Evolutionary conservation across 2,888 invertebrate species (phyloP).

Genomic region (Theretra japonica): DNA sequence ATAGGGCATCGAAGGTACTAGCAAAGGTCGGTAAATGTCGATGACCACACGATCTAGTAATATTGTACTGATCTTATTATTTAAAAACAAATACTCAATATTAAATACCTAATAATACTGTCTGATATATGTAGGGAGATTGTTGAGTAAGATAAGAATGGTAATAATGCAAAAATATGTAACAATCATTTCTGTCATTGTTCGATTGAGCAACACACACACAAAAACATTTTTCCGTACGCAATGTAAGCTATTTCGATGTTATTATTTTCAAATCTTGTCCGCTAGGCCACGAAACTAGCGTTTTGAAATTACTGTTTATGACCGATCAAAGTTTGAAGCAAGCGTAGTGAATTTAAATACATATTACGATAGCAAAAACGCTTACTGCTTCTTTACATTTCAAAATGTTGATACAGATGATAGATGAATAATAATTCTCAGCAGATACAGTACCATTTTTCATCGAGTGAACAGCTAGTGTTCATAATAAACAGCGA

Average conservation of each 20-base stretch:
- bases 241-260: slow-evolving; percentile 4
- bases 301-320: slow-evolving; percentile 7
- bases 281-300: neutral
- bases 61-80: neutral
- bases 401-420: too few relatives aligned
- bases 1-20: neutral
- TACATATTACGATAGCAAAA: too few relatives aligned
- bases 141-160: too few relatives aligned
- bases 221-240: neutral
- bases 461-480: too few relatives aligned
- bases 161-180: neutral
- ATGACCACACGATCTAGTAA: neutral
- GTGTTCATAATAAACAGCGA: too few relatives aligned
- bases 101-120: neutral
- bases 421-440: too few relatives aligned
- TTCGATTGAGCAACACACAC: slow-evolving; percentile 6
- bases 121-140: neutral
- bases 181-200: slow-evolving; percentile 14
- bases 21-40: neutral
- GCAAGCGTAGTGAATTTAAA: neutral
- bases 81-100: neutral
- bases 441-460: too few relatives aligned
- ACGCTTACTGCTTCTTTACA: too few relatives aligned
- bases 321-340: neutral
- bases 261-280: slow-evolving; percentile 23